phyloP scores from a whole-genome alignment of 2,113 vertebrate species.

The Tretioscincus oriximinensis region DNA sequence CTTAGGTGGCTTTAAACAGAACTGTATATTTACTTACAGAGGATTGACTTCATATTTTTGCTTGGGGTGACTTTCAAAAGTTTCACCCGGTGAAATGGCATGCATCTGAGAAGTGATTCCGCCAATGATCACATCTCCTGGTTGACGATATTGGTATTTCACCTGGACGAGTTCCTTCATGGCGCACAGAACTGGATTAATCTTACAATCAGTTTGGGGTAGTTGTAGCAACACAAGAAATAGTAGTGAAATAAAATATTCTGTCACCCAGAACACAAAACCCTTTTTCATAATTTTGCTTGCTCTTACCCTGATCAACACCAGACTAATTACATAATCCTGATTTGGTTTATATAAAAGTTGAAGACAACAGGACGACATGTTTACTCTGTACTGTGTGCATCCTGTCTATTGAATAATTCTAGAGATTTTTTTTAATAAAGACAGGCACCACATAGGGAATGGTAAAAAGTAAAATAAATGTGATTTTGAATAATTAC shows the following conservation, averaged over 20 bases:
- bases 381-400: no score
- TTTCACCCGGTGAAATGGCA: background rate
- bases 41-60: background rate
- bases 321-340: no score
- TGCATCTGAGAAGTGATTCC: constrained; percentile 12
- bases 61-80: background rate
- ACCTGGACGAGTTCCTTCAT: background rate
- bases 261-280: background rate
- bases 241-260: background rate
- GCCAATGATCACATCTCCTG: constrained; percentile 1
- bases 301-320: no score
- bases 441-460: no score
- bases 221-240: background rate
- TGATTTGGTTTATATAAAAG: no score
- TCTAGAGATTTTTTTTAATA: no score
- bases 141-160: background rate
- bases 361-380: no score
- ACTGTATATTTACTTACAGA: background rate
- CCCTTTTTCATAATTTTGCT: no score
- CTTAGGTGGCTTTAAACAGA: no score
- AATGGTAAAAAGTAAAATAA: no score
- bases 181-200: background rate
- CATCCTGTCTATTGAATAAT: no score
- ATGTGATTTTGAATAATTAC: no score
- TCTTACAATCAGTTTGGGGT: background rate